Conservation (phyloP, 2,797 vertebrate genomes). For the Spizella passerina region DNA sequence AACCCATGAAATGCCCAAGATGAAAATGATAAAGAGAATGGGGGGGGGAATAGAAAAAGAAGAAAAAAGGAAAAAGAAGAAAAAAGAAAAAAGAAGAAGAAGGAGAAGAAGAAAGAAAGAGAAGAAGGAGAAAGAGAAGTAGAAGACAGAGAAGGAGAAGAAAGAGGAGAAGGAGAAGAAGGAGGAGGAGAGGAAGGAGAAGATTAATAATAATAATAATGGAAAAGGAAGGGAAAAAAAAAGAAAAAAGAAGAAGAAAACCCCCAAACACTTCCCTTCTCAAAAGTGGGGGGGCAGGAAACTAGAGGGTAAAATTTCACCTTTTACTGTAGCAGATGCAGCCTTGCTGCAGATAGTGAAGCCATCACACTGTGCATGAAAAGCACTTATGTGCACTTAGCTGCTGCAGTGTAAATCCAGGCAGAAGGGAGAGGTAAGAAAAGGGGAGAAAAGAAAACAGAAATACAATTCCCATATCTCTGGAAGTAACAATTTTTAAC, state of each 20-base stretch:
- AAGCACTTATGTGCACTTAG: not conserved
- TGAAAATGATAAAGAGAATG: not conserved
- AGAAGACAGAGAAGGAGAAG: accelerated
- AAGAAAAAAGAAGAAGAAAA: accelerated
- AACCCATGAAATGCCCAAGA: not conserved
- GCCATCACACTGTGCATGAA: not conserved
- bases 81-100: accelerated
- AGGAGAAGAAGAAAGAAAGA: accelerated
- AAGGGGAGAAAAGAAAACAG: not conserved
- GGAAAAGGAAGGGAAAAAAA: no score
- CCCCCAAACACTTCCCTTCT: not conserved
- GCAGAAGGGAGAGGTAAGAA: not conserved
- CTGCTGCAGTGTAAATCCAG: not conserved
- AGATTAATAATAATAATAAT: no score
- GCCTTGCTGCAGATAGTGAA: accelerated
- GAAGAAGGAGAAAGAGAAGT: accelerated
- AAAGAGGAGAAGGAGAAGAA: no score
- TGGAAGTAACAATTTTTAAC: not conserved
- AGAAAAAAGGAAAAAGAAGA: accelerated
- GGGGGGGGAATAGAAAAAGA: accelerated
- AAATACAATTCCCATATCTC: not conserved
- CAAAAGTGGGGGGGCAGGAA: not conserved
- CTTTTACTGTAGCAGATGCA: not conserved
- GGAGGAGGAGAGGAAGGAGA: no score
- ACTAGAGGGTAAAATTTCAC: not conserved